A percentile compares a stretch with the other conserved stretches of the same genome.
These are phyloP conservation scores for Chrysocyon brachyurus DNA, from an alignment of 2,797 vertebrate species.

Conservation along the genomic window DNA sequence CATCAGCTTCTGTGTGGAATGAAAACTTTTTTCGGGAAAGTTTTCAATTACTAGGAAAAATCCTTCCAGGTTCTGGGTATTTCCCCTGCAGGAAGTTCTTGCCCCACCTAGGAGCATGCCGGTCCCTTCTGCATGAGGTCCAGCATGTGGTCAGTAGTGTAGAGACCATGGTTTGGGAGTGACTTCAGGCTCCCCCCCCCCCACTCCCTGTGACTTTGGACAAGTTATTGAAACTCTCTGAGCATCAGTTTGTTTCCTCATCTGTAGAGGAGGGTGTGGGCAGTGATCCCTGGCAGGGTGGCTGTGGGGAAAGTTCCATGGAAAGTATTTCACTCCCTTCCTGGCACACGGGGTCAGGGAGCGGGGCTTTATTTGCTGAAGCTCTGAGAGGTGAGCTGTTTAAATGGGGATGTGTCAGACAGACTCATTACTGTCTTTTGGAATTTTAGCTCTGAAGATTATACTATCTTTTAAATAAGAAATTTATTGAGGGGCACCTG, in stretches of 20 bases:
- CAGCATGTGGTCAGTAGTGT: accelerated
- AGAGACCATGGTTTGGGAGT: background rate
- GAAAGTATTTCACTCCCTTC: background rate
- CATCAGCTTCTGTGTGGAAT: background rate
- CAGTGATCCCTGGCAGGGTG: background rate
- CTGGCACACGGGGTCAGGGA: too few relatives aligned
- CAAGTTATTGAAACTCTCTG: background rate
- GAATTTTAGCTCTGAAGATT: background rate
- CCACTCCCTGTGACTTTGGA: background rate
- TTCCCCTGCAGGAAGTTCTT: background rate
- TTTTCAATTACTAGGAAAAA: background rate
- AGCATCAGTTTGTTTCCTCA: background rate
- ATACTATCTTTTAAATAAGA: background rate
- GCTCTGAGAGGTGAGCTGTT: background rate
- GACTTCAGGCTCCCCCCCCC: background rate
- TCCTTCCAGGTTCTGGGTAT: background rate
- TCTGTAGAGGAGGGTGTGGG: background rate
- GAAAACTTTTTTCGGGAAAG: background rate
- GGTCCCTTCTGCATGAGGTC: background rate
- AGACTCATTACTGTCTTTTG: background rate
- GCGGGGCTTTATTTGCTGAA: background rate
- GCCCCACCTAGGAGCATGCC: background rate
- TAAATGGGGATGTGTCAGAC: background rate
- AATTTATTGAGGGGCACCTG: background rate
- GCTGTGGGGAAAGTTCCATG: background rate